These are phyloP conservation scores for Mythimna albipuncta DNA, from an alignment of 2,888 invertebrate species.

Conservation along the genomic window DNA sequence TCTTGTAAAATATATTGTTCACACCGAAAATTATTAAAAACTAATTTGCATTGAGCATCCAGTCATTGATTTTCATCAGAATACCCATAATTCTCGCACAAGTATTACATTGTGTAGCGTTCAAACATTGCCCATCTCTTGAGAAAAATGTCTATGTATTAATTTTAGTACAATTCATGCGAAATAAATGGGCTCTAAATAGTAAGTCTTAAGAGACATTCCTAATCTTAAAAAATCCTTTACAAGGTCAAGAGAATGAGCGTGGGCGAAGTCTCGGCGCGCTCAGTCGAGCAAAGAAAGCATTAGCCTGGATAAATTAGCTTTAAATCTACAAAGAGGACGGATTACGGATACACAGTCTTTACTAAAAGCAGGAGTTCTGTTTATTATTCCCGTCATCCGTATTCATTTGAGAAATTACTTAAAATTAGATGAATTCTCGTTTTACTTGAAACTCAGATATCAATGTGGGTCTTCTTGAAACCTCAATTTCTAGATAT, in stretches of 20 bases:
- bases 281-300: slow-evolving; percentile 29
- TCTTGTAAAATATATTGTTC: too few relatives aligned
- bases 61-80: too few relatives aligned
- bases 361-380: slow-evolving; percentile 20
- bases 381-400: slow-evolving; percentile 18
- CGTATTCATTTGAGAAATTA: slow-evolving; percentile 29
- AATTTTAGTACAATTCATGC: too few relatives aligned
- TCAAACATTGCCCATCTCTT: too few relatives aligned
- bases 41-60: too few relatives aligned
- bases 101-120: too few relatives aligned
- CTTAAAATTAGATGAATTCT: slow-evolving; percentile 25
- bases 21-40: too few relatives aligned
- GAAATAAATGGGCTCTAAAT: too few relatives aligned
- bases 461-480: neutral
- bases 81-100: too few relatives aligned
- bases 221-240: slow-evolving; percentile 13
- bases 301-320: slow-evolving; percentile 45
- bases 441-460: neutral
- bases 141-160: too few relatives aligned
- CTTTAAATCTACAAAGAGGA: slow-evolving; percentile 43
- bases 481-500: slow-evolving; percentile 2
- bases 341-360: slow-evolving; percentile 34
- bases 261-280: slow-evolving; percentile 17
- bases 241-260: slow-evolving; percentile 9
- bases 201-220: neutral